phyloP scores from a whole-genome alignment of 2,797 vertebrate genomes.

The Margarornis squamiger region DNA sequence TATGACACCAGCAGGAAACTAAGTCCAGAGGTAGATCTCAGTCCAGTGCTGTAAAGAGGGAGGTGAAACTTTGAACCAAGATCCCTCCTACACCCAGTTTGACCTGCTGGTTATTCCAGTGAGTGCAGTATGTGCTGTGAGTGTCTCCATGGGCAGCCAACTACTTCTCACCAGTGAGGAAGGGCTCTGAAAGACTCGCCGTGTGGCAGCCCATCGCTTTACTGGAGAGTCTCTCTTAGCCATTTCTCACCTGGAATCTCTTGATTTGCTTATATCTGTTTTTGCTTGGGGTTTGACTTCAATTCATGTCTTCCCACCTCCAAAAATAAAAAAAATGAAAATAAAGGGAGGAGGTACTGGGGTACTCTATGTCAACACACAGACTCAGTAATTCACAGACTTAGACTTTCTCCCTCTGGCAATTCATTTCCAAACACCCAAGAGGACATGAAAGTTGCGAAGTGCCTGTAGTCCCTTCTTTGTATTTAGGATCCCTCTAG shows the following conservation, averaged over 20 bases:
- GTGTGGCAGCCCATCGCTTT: neutral
- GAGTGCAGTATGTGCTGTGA: neutral
- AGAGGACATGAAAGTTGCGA: neutral
- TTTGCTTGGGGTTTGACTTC: neutral
- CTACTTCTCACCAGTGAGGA: neutral
- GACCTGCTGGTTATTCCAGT: neutral
- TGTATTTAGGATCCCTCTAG: neutral
- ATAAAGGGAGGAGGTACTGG: rapidly evolving
- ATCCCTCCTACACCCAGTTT: neutral
- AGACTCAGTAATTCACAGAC: neutral
- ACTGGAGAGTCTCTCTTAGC: neutral
- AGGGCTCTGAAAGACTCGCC: neutral
- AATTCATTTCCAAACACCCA: neutral
- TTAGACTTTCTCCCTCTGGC: neutral
- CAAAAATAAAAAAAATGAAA: no score
- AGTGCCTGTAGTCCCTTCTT: neutral
- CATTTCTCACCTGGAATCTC: neutral
- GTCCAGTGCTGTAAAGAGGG: neutral
- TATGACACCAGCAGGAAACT: neutral
- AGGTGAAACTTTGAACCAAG: neutral
- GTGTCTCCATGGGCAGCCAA: neutral
- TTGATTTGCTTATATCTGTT: neutral
- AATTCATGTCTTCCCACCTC: neutral
- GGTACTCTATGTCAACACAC: neutral
- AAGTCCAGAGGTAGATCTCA: neutral